These are phyloP conservation scores for Lycocerus yunnanus DNA, from an alignment of 2,888 invertebrate species.

Conservation along the genomic window DNA sequence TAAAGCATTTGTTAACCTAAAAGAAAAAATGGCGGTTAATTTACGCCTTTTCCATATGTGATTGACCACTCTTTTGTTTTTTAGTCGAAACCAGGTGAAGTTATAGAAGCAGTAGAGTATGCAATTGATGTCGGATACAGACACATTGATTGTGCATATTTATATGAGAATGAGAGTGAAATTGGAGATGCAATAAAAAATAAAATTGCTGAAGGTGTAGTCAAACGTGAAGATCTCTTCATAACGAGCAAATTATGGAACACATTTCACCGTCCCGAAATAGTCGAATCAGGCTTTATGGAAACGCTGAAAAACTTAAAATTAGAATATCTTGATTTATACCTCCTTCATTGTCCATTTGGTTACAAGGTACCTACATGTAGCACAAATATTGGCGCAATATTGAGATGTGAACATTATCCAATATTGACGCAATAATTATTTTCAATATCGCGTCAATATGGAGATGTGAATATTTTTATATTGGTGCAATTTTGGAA, in stretches of 20 bases:
- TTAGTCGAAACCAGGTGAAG: slow-evolving; percentile 60
- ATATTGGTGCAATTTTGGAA: too few species aligned
- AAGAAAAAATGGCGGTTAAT: too few species aligned
- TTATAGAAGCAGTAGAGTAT: slow-evolving; percentile 65
- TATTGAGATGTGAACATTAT: too few species aligned
- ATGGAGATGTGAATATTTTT: too few species aligned
- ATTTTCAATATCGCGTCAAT: too few species aligned
- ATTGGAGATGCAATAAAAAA: slow-evolving; percentile 64
- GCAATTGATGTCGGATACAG: slow-evolving; percentile 77
- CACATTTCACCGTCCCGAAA: slow-evolving; percentile 76
- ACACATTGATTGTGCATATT: slow-evolving; percentile 72
- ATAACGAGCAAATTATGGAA: slow-evolving; percentile 71
- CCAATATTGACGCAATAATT: too few species aligned
- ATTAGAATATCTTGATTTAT: slow-evolving; percentile 77
- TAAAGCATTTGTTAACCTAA: too few species aligned
- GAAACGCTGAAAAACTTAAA: slow-evolving; percentile 69
- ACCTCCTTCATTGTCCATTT: slow-evolving; percentile 87
- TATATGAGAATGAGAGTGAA: slow-evolving; percentile 71
- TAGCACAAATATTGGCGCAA: too few species aligned
- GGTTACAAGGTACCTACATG: slow-evolving; percentile 72
- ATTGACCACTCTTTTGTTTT: too few species aligned
- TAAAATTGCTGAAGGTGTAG: slow-evolving; percentile 64
- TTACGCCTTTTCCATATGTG: too few species aligned
- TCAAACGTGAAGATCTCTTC: slow-evolving; percentile 69
- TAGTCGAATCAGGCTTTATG: slow-evolving; percentile 69